Base-by-base conservation (phyloP, 92 coral and sea anemone genomes). In the Palythoa caribaeorum region DNA sequence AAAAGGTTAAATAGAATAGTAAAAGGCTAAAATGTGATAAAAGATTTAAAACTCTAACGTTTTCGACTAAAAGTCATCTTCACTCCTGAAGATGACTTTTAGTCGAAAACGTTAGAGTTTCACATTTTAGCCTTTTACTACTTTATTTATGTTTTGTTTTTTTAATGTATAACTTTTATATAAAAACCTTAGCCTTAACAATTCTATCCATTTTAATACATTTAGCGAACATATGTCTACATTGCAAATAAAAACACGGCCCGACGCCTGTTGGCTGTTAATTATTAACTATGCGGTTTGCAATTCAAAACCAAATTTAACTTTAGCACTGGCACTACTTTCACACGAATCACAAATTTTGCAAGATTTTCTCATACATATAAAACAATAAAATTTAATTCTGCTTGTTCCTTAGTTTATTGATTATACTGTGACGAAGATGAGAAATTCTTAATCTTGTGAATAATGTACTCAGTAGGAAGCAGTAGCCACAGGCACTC, bases 201-300 rank as follows among this genome's bases (percentile, higher is more conserved):
- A 65, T 28, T 28, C 28, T 28, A 28, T 28, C 28, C 28, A 28
- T 28, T 28, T 28, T 28, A 28, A 28, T 28, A 28, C 28, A 0
- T 28, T 28, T 28, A 28, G 28, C 0, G 28, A 28, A 28, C 71
- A 65, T n/a, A 8, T 65, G 71, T 65, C 16, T 65, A 65, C 71
- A 65, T 65, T 65, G 71, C 71, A n/a, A 65, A 65, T 65, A 65
- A 65, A 65, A 65, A 65, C 71, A 65, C 71, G 71, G 71, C 71
- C 14, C 71, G 71, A 65, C 71, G 71, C 19, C 71, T 20, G 71
- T n/a, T 65, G 28, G 28, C 28, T 28, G 28, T 28, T 28, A 65
- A 65, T 65, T 65, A 65, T 52, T 52, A 52, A 52, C 59, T 52
- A 6, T 52, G 59, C 59, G 59, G 59, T 52, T 52, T 52, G 7